Conservation (phyloP, 2,888 invertebrate genomes). For the Dasysyrphus tricinctus region DNA sequence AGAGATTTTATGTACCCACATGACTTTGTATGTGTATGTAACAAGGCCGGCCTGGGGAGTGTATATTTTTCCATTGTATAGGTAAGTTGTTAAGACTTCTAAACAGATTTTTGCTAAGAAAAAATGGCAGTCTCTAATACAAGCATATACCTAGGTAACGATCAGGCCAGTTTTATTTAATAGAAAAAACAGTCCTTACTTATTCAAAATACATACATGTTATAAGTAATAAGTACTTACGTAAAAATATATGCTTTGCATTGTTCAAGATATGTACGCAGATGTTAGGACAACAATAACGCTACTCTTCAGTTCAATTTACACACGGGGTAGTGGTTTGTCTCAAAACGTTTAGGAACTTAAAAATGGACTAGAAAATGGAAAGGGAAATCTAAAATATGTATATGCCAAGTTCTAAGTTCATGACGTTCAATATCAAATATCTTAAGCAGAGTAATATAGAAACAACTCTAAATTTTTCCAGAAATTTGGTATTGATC, state of each 20-base stretch:
- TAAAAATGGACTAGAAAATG: no score
- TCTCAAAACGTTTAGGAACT: no score
- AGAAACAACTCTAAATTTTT: no score
- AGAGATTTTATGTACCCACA: slow-evolving; percentile 20
- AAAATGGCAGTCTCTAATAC: neutral
- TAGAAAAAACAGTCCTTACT: neutral
- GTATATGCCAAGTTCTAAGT: no score
- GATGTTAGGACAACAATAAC: neutral
- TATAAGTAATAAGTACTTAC: no score
- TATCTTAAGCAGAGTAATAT: no score
- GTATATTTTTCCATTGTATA: neutral
- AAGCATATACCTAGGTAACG: neutral
- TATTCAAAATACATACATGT: no score
- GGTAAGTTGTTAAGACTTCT: neutral
- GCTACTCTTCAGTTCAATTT: no score
- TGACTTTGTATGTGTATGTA: neutral
- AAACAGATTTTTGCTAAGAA: neutral
- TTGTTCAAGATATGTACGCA: neutral
- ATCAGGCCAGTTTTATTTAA: neutral
- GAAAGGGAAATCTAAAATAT: no score
- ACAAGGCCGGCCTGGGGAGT: neutral
- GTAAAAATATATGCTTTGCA: neutral
- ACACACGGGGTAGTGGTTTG: no score
- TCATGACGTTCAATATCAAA: no score
- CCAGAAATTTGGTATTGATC: no score